Evolutionary conservation across 2,113 vertebrate species (phyloP), one percentile per base, ranked within the genome.

Genomic region (Lepus europaeus): DNA sequence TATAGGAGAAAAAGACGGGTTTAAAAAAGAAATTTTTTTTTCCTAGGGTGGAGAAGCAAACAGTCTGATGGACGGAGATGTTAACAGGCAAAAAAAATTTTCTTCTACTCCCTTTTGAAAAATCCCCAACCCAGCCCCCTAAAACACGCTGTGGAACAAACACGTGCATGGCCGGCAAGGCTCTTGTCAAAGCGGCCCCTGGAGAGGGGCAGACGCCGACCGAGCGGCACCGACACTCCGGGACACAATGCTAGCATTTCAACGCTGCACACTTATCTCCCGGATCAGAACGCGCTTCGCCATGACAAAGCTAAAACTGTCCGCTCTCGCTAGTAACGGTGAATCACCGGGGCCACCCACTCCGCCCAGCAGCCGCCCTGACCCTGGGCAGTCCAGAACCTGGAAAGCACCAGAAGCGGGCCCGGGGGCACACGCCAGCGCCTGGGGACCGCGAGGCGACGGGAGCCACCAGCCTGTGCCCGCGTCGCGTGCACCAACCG

Each of bases 331-430:
- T 88, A 96, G 72, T 49, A 96, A 97, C 96, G 92, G 96, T 98
- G 93, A 95, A 86, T 94, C 97, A 98, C 20, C 93, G 84, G 88
- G 93, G 93, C 17, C 92, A 93, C 83, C 96, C 64, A 89, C 98
- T 97, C 97, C 98, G 97, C 97, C 98, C 97, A 96, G 88, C 73
- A 97, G 93, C 84, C 96, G 94, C 95, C 95, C 96, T 82, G 29
- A 74, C 95, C 95, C 73, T 59, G 90, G 97, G 95, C 93, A 89
- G 91, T 94, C 89, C 72, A 95, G 96, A 97, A 93, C 97, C 95
- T 97, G 97, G 97, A 97, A 96, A 97, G 97, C 91, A 89, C 94
- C 92, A 97, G 76, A 95, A 87, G 86, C 27, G 87, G 84, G 64
- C 96, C 88, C 87, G 45, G 45, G 39, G 45, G 45, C 45, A 45